These are phyloP conservation scores for Anguilla obscura DNA, from an alignment of 2,797 vertebrate genomes.

Conservation along the genomic window DNA sequence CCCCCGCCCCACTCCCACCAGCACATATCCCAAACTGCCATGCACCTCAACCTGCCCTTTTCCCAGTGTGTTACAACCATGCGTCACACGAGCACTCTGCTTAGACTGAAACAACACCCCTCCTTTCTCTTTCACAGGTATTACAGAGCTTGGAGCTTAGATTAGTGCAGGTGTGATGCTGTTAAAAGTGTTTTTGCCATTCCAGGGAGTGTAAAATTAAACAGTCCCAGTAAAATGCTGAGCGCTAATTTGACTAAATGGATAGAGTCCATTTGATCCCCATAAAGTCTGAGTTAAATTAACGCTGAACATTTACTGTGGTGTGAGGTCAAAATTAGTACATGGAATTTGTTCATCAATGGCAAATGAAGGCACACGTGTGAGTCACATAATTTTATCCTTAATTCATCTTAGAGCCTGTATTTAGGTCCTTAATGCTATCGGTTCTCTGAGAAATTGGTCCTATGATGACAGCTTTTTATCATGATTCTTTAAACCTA, in stretches of 20 bases:
- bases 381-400: neutral
- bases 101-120: neutral
- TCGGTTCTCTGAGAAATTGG: no score
- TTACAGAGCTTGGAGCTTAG: neutral
- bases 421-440: neutral
- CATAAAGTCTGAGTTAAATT: no score
- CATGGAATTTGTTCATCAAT: neutral
- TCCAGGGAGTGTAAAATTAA: neutral
- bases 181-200: neutral
- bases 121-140: neutral
- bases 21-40: neutral
- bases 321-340: neutral
- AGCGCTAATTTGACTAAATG: no score
- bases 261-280: no score
- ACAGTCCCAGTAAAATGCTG: neutral
- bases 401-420: neutral
- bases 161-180: neutral
- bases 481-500: no score
- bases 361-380: neutral
- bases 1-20: neutral
- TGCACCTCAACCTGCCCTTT: no score
- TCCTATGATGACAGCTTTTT: no score
- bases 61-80: neutral
- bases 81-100: neutral
- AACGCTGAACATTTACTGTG: no score